phyloP scores from a whole-genome alignment of 2,888 invertebrate genomes.

The Scaptomyza cyrtandrae region DNA sequence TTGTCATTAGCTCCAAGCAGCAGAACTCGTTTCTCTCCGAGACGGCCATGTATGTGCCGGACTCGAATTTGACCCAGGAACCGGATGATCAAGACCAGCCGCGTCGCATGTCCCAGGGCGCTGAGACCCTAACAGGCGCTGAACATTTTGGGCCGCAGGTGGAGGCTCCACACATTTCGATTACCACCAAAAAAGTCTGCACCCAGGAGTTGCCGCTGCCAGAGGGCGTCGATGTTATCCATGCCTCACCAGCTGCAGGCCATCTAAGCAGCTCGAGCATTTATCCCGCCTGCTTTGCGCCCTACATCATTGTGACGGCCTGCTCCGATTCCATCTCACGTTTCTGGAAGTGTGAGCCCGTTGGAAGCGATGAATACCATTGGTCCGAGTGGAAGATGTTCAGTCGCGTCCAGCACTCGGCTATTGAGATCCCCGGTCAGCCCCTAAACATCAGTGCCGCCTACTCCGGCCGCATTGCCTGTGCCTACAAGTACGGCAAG shows the following conservation, averaged over 20 bases:
- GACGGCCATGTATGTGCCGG: slow-evolving; percentile 96
- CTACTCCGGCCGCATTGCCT: slow-evolving; percentile 98
- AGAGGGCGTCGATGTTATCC: slow-evolving; percentile 95
- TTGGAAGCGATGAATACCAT: slow-evolving; percentile 85
- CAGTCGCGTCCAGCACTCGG: slow-evolving; percentile 88
- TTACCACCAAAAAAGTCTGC: slow-evolving; percentile 96
- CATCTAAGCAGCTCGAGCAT: slow-evolving; percentile 98
- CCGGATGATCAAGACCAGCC: slow-evolving; percentile 86
- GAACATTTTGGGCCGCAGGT: slow-evolving; percentile 72
- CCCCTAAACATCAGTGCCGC: slow-evolving; percentile 97
- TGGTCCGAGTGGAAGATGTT: slow-evolving; percentile 97
- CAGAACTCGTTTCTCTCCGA: slow-evolving; percentile 88
- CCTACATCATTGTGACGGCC: slow-evolving; percentile 97
- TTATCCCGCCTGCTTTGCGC: slow-evolving; percentile 99
- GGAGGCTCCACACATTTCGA: slow-evolving; percentile 89
- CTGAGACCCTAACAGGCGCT: slow-evolving; percentile 72
- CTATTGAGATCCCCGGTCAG: slow-evolving; percentile 91
- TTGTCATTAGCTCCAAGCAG: slow-evolving; percentile 94
- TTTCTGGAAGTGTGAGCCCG: slow-evolving; percentile 91
- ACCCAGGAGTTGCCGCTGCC: slow-evolving; percentile 95
- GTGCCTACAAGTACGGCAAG: slow-evolving; percentile 97
- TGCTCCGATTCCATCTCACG: slow-evolving; percentile 95
- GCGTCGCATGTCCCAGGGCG: slow-evolving; percentile 77
- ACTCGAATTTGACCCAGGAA: slow-evolving; percentile 93
- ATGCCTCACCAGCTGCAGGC: slow-evolving; percentile 97